phyloP scores from a whole-genome alignment of 2,888 invertebrate species.

The Tenthredo mesomela region DNA sequence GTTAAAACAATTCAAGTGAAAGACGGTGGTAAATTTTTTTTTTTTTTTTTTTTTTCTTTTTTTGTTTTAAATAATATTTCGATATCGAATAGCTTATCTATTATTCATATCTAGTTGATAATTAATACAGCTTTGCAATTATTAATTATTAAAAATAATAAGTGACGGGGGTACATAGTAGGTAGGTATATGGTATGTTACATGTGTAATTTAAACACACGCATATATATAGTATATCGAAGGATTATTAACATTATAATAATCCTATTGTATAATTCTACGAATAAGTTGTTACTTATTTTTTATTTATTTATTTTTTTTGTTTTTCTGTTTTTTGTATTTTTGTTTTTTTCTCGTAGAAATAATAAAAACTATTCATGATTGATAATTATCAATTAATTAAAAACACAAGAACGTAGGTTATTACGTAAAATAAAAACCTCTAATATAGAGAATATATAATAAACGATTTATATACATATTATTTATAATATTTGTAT shows the following conservation, averaged over 20 bases:
- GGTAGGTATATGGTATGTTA: not conserved
- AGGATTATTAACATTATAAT: not conserved
- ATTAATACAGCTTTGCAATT: too few relatives aligned
- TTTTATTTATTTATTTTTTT: not conserved
- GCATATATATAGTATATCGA: not conserved
- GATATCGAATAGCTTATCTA: too few relatives aligned
- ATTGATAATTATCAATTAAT: not conserved
- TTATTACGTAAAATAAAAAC: constrained; percentile 30
- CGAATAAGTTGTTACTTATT: not conserved
- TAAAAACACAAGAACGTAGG: not conserved
- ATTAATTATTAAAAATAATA: not conserved
- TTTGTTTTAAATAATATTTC: not conserved
- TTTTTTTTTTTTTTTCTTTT: not conserved
- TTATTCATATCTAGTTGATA: too few relatives aligned
- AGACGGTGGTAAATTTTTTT: not conserved
- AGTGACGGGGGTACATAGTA: not conserved
- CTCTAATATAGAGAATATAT: constrained; percentile 46
- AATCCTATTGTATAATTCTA: not conserved
- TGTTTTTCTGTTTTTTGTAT: too few relatives aligned
- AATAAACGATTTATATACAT: not conserved
- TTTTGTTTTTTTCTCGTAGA: not conserved
- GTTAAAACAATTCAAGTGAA: not conserved
- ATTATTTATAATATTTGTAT: not conserved
- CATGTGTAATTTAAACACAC: not conserved
- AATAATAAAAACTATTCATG: not conserved